phyloP scores from a whole-genome alignment of 2,888 invertebrate genomes.

The Orthosia gracilis region DNA sequence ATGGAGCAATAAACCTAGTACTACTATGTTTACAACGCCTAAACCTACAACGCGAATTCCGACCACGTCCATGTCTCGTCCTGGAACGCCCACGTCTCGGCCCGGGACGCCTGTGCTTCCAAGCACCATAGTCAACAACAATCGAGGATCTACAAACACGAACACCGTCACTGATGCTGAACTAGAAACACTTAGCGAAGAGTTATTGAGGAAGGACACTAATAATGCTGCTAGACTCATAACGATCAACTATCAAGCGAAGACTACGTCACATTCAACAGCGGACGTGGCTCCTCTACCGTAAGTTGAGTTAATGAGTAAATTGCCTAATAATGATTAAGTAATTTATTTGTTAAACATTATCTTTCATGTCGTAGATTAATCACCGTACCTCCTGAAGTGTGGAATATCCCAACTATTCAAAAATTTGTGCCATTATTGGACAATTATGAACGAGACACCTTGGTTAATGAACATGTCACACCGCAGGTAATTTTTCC shows the following conservation, averaged over 20 bases:
- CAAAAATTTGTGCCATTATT: conserved; percentile 94
- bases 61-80: conserved; percentile 65
- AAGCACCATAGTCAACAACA: conserved; percentile 86
- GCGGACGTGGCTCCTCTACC: conserved; percentile 94
- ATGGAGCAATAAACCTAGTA: conserved; percentile 75
- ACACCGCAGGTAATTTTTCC: conserved; percentile 90
- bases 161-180: conserved; percentile 90
- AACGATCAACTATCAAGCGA: conserved; percentile 94
- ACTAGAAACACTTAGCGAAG: conserved; percentile 93
- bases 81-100: conserved; percentile 64
- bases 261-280: conserved; percentile 93
- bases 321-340: conserved; percentile 16
- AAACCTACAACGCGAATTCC: conserved; percentile 69
- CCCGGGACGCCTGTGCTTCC: conserved; percentile 79
- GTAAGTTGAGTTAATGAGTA: conserved; percentile 89
- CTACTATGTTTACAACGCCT: conserved; percentile 62
- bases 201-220: conserved; percentile 93
- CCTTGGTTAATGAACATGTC: conserved; percentile 94
- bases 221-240: conserved; percentile 94
- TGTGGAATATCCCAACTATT: conserved; percentile 93
- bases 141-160: conserved; percentile 73
- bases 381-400: conserved; percentile 92
- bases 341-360: conserved; percentile 25
- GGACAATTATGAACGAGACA: conserved; percentile 96
- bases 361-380: conserved; percentile 89